Conservation (phyloP, 2,888 invertebrate species). For the Callinectes sapidus region DNA sequence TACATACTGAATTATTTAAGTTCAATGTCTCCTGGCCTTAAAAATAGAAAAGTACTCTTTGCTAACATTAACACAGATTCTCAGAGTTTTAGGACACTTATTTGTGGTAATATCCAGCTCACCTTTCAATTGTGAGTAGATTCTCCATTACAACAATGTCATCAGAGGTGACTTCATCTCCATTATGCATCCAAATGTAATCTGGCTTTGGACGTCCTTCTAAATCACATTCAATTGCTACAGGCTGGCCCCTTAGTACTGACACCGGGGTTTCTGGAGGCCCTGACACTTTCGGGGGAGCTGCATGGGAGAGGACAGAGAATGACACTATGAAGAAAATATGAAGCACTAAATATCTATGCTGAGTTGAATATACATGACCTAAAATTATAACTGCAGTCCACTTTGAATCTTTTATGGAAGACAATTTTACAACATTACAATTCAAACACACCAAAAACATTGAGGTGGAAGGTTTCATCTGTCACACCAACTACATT, state of each 20-base stretch:
- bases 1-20: too few relatives aligned
- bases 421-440: neutral
- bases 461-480: conserved; percentile 78
- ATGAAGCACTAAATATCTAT: neutral
- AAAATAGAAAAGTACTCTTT: too few relatives aligned
- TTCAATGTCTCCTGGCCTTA: too few relatives aligned
- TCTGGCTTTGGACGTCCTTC: conserved; percentile 51
- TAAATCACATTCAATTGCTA: conserved; percentile 55
- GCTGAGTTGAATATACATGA: neutral
- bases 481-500: conserved; percentile 80
- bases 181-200: conserved; percentile 50
- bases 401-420: neutral
- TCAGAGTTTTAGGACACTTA: neutral
- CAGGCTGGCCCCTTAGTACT: conserved; percentile 49
- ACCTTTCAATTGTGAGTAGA: conserved; percentile 55
- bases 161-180: conserved; percentile 40
- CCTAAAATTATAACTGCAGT: neutral
- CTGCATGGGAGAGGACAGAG: conserved; percentile 75
- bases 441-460: conserved; percentile 76
- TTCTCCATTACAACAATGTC: conserved; percentile 46
- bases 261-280: conserved; percentile 28
- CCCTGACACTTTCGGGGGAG: conserved; percentile 75
- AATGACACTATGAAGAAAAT: neutral
- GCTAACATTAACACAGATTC: too few relatives aligned
- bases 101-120: neutral